Base-by-base conservation (phyloP, 1,140 invertebrate species). In the Gryllus bimaculatus region DNA sequence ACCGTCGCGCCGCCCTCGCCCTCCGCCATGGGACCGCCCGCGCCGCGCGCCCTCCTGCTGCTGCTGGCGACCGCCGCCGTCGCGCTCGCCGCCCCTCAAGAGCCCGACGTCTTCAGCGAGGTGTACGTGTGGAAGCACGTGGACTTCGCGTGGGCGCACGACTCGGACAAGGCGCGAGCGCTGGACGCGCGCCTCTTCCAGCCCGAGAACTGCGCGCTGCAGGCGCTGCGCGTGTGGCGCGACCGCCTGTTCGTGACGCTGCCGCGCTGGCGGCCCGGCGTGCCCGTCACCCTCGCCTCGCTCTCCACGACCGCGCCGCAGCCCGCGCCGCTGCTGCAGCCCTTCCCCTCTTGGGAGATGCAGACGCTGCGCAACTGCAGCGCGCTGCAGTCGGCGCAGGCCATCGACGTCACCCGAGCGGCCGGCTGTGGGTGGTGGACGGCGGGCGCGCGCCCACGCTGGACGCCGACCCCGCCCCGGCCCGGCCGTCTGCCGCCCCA, bases 381-480 rank as follows among this genome's bases (percentile, higher is more conserved):
- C 1, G 88, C 90, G 4, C 87, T 93, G 39, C 92, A 93, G 82
- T 90, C 90, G 80, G 91, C 93, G 8, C 91, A 92, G 83, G 90
- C 89, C 81, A 87, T 93, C 82, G 92, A 93, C 83, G 90, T 0
- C 54, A 13, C 10, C 87, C 39, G 92, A 91, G 7, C 84, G 91
- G 5, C 90, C 85, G 91, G 0, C 90, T 93, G 90, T 93, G 92
- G 92, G 88, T 92, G 2, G 82, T 93, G 73, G 92, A 93, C 82
- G 89, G 90, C 18, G 91, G 91, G 0, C 85, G 90, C 8, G 86
- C 90, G 0, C 73, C 80, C 39, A 86, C 85, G 0, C 88, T 88
- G 13, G 81, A 89, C 75, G 88, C 85, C 0, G 26, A 39, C 26
- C 26, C 26, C 26, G 26, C 26, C 75, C 83, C 13, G 82, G 85